phyloP scores from a whole-genome alignment of 2,113 vertebrate species.

The Embiotoca jacksoni region DNA sequence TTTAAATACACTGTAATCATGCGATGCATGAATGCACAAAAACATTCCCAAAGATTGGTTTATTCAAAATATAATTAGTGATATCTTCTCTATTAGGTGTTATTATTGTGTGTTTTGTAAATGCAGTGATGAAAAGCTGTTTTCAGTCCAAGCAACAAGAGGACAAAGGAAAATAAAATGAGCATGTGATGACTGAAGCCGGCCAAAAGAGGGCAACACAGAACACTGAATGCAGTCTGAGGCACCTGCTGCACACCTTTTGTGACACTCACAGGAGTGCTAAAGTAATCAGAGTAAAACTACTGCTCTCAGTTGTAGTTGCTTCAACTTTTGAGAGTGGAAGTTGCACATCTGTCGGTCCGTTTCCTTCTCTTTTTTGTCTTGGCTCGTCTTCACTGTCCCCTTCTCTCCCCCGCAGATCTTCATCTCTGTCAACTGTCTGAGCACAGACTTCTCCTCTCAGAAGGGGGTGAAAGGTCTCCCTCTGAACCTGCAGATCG shows the following conservation, averaged over 20 bases:
- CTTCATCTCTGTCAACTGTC: constrained; percentile 98
- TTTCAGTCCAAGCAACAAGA: constrained; percentile 40
- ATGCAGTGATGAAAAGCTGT: constrained; percentile 52
- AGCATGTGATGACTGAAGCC: constrained; percentile 28
- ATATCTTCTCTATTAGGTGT: constrained; percentile 11
- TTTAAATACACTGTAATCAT: too few relatives aligned
- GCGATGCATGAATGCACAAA: not conserved
- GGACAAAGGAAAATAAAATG: constrained; percentile 26
- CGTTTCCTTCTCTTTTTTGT: not conserved
- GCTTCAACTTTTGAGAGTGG: not conserved
- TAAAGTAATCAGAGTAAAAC: not conserved
- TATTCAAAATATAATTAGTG: not conserved
- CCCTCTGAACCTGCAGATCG: constrained; percentile 96
- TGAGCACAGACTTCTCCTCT: constrained; percentile 99
- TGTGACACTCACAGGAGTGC: not conserved
- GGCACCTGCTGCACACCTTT: not conserved
- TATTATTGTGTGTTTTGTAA: constrained; percentile 23
- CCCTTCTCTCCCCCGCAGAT: constrained; percentile 83
- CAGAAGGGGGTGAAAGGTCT: constrained; percentile 99
- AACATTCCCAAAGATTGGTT: too few relatives aligned
- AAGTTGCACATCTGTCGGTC: not conserved
- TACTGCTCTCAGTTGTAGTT: too few relatives aligned
- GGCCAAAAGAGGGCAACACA: constrained; percentile 73
- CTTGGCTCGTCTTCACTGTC: not conserved
- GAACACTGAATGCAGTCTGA: constrained; percentile 8